Base-by-base conservation (phyloP, 2,113 vertebrate genomes). In the Notarius lentiginosus region DNA sequence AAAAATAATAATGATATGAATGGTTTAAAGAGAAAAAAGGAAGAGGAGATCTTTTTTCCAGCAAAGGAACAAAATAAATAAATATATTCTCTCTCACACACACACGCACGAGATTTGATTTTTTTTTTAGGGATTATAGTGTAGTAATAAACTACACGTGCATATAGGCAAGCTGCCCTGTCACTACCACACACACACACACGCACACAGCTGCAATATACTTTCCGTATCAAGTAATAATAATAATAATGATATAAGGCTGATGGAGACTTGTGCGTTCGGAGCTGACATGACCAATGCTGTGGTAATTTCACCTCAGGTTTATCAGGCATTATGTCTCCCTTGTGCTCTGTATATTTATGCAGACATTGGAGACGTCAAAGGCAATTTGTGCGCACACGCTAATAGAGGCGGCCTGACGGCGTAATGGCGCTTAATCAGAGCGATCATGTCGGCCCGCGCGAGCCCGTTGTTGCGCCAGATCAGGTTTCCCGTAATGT, bases 371-470 rank as follows among this genome's bases (percentile, higher is more conserved):
- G 92, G 89, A 84, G 87, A 94, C 92, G 94, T 96, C 96, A 96
- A 95, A 94, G 94, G 92, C 95, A 95, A 95, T 96, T 96, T 95
- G 94, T 93, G 93, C 94, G 92, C 94, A 95, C 95, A 93, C 92
- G 91, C 94, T 95, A 95, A 95, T 95, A 94, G 95, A 94, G 94
- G 84, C 84, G 93, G 92, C 94, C 53, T 96, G 96, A 96, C 96
- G 93, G 89, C 91, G 92, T 95, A 96, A 97, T 96, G 94, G 95
- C 93, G 92, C 91, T 94, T 96, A 96, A 97, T 97, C 96, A 96
- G 93, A 91, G 94, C 94, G 94, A 94, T 96, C 94, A 95, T 95
- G 96, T 95, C 96, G 90, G 92, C 93, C 93, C 92, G 93, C 94
- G 41, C 79, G 79, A 80, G 79, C 55, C 55, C 17, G 77, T 5